phyloP scores from a whole-genome alignment of 2,888 invertebrate genomes.

The Polyploca ridens region DNA sequence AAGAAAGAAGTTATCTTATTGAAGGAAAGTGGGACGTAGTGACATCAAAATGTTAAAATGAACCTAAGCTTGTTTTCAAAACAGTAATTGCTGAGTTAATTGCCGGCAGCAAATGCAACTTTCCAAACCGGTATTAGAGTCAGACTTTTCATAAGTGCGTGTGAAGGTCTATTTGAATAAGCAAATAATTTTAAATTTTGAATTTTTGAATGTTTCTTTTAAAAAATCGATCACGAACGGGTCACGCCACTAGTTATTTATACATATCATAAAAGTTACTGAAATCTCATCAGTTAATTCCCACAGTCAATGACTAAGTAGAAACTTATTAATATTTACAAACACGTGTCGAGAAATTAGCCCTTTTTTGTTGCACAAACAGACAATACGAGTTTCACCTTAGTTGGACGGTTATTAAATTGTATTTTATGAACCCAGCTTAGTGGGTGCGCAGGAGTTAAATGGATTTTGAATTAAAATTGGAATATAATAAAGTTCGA shows the following conservation, averaged over 20 bases:
- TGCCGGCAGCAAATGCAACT: no score
- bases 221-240: background rate
- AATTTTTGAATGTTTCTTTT: no score
- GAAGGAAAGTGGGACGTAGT: no score
- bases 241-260: constrained; percentile 7
- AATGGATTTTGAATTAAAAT: constrained; percentile 32
- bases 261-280: constrained; percentile 23
- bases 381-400: constrained; percentile 35
- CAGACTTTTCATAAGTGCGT: no score
- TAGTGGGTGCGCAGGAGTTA: constrained; percentile 25
- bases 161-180: no score
- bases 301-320: constrained; percentile 58
- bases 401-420: constrained; percentile 14
- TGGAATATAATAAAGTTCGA: constrained; percentile 21
- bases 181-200: no score
- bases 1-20: no score
- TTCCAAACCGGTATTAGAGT: no score
- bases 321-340: constrained; percentile 49
- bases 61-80: no score
- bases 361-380: constrained; percentile 36
- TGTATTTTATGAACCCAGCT: constrained; percentile 3
- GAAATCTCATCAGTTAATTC: constrained; percentile 47
- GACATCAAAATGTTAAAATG: no score
- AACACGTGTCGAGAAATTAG: constrained; percentile 63
- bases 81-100: no score